phyloP scores from a whole-genome alignment of 37 sponge, comb jelly and placozoan genomes.

The Theonella swinhoei region DNA sequence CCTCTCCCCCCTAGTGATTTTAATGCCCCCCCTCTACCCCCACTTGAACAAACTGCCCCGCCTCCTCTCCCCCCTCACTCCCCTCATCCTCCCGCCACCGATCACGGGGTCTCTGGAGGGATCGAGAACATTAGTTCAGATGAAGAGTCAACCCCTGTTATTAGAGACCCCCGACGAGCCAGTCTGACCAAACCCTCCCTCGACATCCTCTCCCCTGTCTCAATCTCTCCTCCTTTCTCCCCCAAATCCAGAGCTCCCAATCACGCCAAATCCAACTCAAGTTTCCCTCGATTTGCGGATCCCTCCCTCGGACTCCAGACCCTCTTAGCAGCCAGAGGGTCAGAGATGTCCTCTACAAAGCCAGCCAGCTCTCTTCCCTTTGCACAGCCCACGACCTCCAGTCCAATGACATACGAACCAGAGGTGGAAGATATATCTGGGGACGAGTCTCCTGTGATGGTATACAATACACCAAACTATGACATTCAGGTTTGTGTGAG shows the following conservation, averaged over 20 bases:
- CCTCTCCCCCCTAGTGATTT: conserved; percentile 46
- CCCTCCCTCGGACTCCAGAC: conserved; percentile 57
- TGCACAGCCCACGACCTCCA: neutral
- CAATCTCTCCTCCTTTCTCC: conserved; percentile 49
- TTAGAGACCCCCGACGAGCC: neutral
- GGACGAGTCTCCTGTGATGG: conserved; percentile 77
- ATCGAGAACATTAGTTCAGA: conserved; percentile 70
- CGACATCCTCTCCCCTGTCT: conserved; percentile 43
- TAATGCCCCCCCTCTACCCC: conserved; percentile 51
- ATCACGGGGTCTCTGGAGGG: neutral
- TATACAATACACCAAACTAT: conserved; percentile 10
- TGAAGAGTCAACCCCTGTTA: conserved; percentile 25
- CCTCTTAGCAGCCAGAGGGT: neutral
- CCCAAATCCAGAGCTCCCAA: neutral
- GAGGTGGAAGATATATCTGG: conserved; percentile 84
- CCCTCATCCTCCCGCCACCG: conserved; percentile 22
- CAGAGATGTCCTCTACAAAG: neutral
- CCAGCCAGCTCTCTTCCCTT: neutral
- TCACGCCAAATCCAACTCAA: neutral
- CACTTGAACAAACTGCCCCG: conserved; percentile 16
- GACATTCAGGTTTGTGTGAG: conserved; percentile 1
- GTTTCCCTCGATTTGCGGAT: conserved; percentile 21
- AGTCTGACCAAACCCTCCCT: neutral
- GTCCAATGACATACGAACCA: conserved; percentile 30
- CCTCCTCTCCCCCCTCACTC: conserved; percentile 37